Evolutionary conservation across 37 sponge, comb jelly and placozoan genomes (phyloP).

Genomic region (Lycopodina hypogea): DNA sequence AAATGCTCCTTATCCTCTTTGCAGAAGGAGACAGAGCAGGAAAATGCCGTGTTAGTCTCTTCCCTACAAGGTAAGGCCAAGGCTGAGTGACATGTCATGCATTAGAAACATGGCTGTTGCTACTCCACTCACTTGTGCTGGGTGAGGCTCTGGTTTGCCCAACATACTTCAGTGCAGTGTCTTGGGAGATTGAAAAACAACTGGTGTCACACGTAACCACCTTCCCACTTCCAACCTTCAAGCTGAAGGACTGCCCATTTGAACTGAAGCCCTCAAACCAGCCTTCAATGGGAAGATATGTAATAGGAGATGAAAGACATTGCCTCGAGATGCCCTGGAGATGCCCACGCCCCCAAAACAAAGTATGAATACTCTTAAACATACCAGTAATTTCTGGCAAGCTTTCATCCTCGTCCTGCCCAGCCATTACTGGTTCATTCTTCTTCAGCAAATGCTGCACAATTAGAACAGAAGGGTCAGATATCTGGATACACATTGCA

Average conservation of each 20-base stretch:
- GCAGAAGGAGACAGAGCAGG: not conserved
- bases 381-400: not conserved
- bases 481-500: too few species aligned
- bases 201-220: not conserved
- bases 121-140: not conserved
- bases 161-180: slow-evolving; percentile 7
- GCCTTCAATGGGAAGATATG: not conserved
- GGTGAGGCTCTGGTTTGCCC: not conserved
- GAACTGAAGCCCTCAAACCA: not conserved
- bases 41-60: not conserved
- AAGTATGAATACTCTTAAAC: not conserved
- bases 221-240: not conserved
- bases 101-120: not conserved
- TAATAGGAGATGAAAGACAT: too few species aligned
- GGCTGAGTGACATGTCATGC: too few species aligned
- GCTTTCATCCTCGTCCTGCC: not conserved
- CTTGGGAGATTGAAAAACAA: slow-evolving; percentile 9
- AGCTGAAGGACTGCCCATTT: not conserved
- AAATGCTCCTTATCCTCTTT: not conserved
- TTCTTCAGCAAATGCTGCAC: not conserved
- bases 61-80: not conserved
- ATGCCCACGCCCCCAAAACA: too few species aligned
- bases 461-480: too few species aligned
- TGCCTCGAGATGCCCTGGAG: too few species aligned
- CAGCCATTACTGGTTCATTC: slow-evolving; percentile 19